Percentiles rank a stretch among this genome's conserved stretches.
These are phyloP conservation scores for Temnothorax unifasciatus DNA, from an alignment of 2,888 invertebrate species.

Conservation along the genomic window DNA sequence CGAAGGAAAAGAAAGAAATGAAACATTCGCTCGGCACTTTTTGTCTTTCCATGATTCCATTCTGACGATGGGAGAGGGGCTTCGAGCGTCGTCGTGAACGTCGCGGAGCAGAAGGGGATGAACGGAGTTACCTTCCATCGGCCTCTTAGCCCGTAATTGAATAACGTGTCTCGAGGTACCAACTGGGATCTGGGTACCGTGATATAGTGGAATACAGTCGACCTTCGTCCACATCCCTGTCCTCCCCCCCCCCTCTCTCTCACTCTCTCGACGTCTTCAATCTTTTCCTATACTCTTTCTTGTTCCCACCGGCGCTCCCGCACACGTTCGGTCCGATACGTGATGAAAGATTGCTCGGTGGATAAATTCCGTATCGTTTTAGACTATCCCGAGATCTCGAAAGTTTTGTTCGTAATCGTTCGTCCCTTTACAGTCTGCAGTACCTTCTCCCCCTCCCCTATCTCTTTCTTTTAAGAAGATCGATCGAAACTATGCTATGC, in stretches of 20 bases:
- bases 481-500: neutral
- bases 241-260: neutral
- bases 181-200: constrained; percentile 76
- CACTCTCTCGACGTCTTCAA: constrained; percentile 66
- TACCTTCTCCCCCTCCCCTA: too few species aligned
- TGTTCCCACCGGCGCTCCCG: constrained; percentile 29
- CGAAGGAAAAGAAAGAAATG: constrained; percentile 41
- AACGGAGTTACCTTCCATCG: constrained; percentile 73
- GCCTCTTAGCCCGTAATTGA: constrained; percentile 83
- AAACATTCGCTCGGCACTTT: constrained; percentile 59
- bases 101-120: constrained; percentile 67
- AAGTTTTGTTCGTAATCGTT: constrained; percentile 52
- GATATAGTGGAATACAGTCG: constrained; percentile 73
- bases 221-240: constrained; percentile 65
- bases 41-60: constrained; percentile 80
- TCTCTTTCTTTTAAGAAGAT: neutral
- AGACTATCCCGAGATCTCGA: constrained; percentile 32
- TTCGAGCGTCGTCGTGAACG: constrained; percentile 62
- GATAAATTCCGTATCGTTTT: constrained; percentile 59
- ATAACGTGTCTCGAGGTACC: constrained; percentile 82
- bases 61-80: constrained; percentile 57
- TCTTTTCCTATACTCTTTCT: constrained; percentile 62
- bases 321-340: constrained; percentile 59
- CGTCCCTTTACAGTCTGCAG: neutral
- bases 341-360: constrained; percentile 66